These are phyloP conservation scores for Anarsia innoxiella DNA, from an alignment of 2,888 invertebrate genomes.

Conservation along the genomic window DNA sequence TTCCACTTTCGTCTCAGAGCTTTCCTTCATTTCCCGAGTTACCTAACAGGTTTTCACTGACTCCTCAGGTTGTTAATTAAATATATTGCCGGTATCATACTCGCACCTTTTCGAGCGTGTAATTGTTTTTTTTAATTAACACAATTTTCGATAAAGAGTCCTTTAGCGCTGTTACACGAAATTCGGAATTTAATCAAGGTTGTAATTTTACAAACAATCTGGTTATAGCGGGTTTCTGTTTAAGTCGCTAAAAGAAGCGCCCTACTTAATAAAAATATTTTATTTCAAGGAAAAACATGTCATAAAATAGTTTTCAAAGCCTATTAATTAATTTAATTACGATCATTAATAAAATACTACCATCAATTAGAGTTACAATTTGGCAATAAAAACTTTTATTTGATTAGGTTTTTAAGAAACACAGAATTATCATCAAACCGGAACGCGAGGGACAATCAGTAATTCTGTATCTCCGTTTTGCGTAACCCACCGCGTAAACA, in stretches of 20 bases:
- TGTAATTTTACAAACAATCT: slow-evolving; percentile 8
- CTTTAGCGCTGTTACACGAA: not conserved
- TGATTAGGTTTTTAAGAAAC: no score
- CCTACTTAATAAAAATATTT: no score
- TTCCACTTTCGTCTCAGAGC: slow-evolving; percentile 68
- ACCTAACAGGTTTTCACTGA: slow-evolving; percentile 57
- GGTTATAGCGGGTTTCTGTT: no score
- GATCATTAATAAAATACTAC: no score
- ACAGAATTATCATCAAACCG: slow-evolving; percentile 26
- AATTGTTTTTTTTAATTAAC: slow-evolving; percentile 27
- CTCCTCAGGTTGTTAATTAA: slow-evolving; percentile 30
- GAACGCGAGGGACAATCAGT: slow-evolving; percentile 30
- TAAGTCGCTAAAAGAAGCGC: no score
- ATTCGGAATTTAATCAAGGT: slow-evolving; percentile 6
- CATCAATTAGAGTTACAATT: not conserved
- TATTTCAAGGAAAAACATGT: no score
- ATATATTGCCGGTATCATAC: slow-evolving; percentile 15
- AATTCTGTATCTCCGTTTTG: slow-evolving; percentile 42
- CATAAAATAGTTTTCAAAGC: no score
- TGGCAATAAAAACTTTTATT: no score
- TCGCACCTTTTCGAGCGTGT: slow-evolving; percentile 4
- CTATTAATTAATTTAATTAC: no score
- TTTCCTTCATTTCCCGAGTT: slow-evolving; percentile 68
- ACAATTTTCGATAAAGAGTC: slow-evolving; percentile 24
- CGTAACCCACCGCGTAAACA: slow-evolving; percentile 67